phyloP scores from a whole-genome alignment of 2,113 vertebrate genomes.

The Apteryx mantelli region DNA sequence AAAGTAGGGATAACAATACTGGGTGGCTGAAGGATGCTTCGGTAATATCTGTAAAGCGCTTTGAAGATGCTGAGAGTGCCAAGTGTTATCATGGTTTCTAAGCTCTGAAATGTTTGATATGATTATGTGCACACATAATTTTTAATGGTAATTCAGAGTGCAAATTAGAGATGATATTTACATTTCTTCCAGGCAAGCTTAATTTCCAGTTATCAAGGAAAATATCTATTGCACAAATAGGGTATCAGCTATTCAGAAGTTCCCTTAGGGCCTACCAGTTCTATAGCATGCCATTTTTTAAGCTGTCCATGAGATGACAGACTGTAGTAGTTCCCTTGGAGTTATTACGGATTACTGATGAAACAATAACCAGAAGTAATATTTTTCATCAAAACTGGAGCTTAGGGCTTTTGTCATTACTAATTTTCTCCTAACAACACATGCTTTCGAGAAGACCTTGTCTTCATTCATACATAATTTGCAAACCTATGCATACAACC shows the following conservation, averaged over 20 bases:
- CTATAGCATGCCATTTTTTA: constrained; percentile 61
- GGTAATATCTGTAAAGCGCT: constrained; percentile 48
- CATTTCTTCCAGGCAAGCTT: constrained; percentile 78
- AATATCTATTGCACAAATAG: constrained; percentile 75
- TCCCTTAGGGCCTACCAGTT: constrained; percentile 67
- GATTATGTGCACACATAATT: constrained; percentile 70
- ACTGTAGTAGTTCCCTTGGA: constrained; percentile 66
- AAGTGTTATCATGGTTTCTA: constrained; percentile 58
- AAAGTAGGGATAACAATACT: constrained; percentile 58
- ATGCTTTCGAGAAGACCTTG: constrained; percentile 20
- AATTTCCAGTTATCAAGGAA: constrained; percentile 74
- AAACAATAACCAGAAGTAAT: constrained; percentile 73
- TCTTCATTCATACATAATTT: constrained; percentile 22
- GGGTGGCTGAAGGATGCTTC: constrained; percentile 18
- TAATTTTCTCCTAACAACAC: constrained; percentile 41
- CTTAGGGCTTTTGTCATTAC: constrained; percentile 25
- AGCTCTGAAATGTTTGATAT: constrained; percentile 74
- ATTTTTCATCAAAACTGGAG: constrained; percentile 67
- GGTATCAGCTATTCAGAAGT: constrained; percentile 70
- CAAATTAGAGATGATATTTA: constrained; percentile 75
- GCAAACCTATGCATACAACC: neutral
- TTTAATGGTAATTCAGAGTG: constrained; percentile 73
- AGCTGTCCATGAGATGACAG: constrained; percentile 71
- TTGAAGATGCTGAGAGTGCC: constrained; percentile 68
- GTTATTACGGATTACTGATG: constrained; percentile 73